Evolutionary conservation across 2,888 invertebrate species (phyloP).

Genomic region (Dryocosmus kuriphilus): DNA sequence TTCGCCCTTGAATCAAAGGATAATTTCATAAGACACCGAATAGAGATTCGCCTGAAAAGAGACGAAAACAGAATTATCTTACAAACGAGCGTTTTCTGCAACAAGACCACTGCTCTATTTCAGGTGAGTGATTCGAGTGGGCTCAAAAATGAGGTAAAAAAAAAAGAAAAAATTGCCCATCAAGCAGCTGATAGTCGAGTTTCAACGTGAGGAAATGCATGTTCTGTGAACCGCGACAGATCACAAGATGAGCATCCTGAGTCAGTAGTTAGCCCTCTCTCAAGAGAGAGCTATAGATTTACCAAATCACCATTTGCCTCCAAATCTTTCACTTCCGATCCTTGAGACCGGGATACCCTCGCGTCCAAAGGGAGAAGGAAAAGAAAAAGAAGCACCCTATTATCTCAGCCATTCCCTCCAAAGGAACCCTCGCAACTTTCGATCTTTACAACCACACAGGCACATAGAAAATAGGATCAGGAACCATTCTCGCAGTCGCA

Average conservation of each 20-base stretch:
- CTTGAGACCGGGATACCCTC: constrained; percentile 1
- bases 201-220: background rate
- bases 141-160: background rate
- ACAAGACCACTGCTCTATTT: constrained; percentile 61
- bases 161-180: background rate
- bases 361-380: constrained; percentile 8
- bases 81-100: constrained; percentile 59
- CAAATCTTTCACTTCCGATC: constrained; percentile 22
- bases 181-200: constrained; percentile 10
- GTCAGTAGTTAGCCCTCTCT: constrained; percentile 3
- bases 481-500: constrained; percentile 62
- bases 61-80: constrained; percentile 61
- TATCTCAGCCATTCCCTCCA: constrained; percentile 50
- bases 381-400: constrained; percentile 50
- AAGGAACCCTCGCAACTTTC: constrained; percentile 48
- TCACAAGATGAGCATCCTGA: constrained; percentile 35
- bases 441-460: constrained; percentile 49
- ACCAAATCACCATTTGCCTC: background rate
- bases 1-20: constrained; percentile 62
- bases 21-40: constrained; percentile 59
- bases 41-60: constrained; percentile 60
- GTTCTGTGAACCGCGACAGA: constrained; percentile 27
- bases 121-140: constrained; percentile 60
- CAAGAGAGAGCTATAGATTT: constrained; percentile 11
- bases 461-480: constrained; percentile 47